phyloP scores from a whole-genome alignment of 2,888 invertebrate genomes.

The Cyclophora punctaria region DNA sequence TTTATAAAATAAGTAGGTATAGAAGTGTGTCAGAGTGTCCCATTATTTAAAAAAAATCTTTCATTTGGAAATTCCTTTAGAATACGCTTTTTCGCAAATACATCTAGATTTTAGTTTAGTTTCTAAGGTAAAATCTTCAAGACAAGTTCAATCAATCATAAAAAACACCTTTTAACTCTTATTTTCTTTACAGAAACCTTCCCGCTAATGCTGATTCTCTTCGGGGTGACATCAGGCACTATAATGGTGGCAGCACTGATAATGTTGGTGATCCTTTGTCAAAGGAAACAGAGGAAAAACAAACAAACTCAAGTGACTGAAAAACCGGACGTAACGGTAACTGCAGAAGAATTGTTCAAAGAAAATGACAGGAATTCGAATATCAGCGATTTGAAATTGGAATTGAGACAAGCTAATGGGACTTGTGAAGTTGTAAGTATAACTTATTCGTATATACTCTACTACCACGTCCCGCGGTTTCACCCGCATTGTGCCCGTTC shows the following conservation, averaged over 20 bases:
- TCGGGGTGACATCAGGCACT: slow-evolving; percentile 90
- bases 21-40: too few species aligned
- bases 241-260: slow-evolving; percentile 89
- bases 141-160: neutral
- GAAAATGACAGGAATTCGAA: slow-evolving; percentile 93
- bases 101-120: neutral
- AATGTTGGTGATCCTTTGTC: slow-evolving; percentile 89
- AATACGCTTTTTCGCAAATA: too few species aligned
- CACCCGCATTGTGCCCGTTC: too few species aligned
- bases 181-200: slow-evolving; percentile 78
- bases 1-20: too few species aligned
- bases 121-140: neutral
- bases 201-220: slow-evolving; percentile 86
- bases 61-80: too few species aligned
- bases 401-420: slow-evolving; percentile 88
- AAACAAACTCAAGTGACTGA: slow-evolving; percentile 63
- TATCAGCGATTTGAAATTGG: slow-evolving; percentile 93
- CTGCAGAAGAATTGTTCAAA: slow-evolving; percentile 72
- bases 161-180: neutral
- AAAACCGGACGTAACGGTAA: slow-evolving; percentile 76
- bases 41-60: too few species aligned
- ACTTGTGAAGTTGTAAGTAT: slow-evolving; percentile 82
- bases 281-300: slow-evolving; percentile 77
- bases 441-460: too few species aligned
- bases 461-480: too few species aligned